A percentile compares a stretch with the other conserved stretches of the same genome.
Evolutionary conservation across 2,888 invertebrate genomes (phyloP).

Genomic region (Cheilosia grossa): DNA sequence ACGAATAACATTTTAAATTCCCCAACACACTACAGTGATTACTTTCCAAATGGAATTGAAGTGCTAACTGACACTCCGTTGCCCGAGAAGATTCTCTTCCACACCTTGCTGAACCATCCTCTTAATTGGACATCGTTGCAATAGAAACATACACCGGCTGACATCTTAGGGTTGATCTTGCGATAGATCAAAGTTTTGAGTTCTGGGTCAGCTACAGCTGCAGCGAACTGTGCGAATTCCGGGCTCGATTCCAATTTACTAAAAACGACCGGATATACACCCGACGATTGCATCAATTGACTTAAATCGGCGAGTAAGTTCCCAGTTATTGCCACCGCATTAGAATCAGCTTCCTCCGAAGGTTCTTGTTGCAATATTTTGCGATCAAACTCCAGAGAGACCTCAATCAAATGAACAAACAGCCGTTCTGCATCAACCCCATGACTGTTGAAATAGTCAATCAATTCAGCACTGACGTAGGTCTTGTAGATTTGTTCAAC

Average conservation of each 20-base stretch:
- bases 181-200: slow-evolving; percentile 10
- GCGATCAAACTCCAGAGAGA: not conserved
- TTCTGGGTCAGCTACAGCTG: not conserved
- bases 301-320: not conserved
- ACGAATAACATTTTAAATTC: not conserved
- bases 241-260: slow-evolving; percentile 1
- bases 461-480: not conserved
- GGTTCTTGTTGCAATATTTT: not conserved
- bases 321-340: not conserved
- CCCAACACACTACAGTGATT: not conserved
- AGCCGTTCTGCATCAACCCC: not conserved
- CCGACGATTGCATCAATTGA: not conserved
- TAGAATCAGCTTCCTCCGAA: not conserved
- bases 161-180: not conserved
- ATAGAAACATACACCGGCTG: not conserved
- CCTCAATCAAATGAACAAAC: not conserved
- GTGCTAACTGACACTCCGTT: not conserved
- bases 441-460: slow-evolving; percentile 3
- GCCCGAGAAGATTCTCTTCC: slow-evolving; percentile 13
- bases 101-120: slow-evolving; percentile 13
- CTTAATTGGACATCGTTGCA: not conserved
- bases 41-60: slow-evolving; percentile 7
- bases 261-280: not conserved
- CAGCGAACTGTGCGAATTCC: slow-evolving; percentile 10
- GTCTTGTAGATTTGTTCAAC: not conserved